Percentiles rank a stretch among this genome's conserved stretches.
These are phyloP conservation scores for Oreochromis spilurus DNA, from an alignment of 2,113 vertebrate genomes.

Conservation along the genomic window DNA sequence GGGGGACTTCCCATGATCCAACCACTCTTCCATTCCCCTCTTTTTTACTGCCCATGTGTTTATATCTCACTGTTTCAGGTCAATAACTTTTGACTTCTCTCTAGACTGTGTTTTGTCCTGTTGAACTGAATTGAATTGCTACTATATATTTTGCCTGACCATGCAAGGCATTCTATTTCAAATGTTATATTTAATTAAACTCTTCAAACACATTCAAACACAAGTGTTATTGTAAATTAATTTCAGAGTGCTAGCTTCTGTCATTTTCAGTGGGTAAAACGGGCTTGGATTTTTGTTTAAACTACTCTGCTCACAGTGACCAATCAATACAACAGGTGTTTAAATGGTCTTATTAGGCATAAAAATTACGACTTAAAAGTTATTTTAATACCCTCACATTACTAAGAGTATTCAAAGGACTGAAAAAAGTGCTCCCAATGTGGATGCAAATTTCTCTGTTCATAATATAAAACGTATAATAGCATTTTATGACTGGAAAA, in stretches of 20 bases:
- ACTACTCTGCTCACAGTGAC: background rate
- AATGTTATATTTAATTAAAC: slow-evolving; percentile 5
- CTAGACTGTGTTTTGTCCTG: background rate
- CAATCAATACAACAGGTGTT: background rate
- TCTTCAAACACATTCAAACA: background rate
- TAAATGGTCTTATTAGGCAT: background rate
- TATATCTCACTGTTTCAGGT: background rate
- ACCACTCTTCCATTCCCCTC: background rate
- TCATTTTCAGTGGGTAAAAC: background rate
- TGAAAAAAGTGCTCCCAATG: background rate
- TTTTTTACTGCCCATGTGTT: background rate
- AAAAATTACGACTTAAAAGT: background rate
- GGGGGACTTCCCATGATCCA: background rate
- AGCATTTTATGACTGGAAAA: background rate
- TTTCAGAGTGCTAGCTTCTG: background rate
- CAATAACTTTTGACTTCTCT: background rate
- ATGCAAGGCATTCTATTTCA: background rate
- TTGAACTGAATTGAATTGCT: background rate
- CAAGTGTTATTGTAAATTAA: background rate
- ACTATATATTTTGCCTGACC: background rate
- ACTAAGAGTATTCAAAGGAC: background rate
- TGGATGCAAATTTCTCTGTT: background rate
- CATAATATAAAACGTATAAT: background rate
- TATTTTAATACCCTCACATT: background rate
- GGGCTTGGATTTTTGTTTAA: background rate